A percentile compares a stretch with the other conserved stretches of the same genome.
Conservation (phyloP, 2,888 invertebrate species). For the Marasmarcha lunaedactyla region DNA sequence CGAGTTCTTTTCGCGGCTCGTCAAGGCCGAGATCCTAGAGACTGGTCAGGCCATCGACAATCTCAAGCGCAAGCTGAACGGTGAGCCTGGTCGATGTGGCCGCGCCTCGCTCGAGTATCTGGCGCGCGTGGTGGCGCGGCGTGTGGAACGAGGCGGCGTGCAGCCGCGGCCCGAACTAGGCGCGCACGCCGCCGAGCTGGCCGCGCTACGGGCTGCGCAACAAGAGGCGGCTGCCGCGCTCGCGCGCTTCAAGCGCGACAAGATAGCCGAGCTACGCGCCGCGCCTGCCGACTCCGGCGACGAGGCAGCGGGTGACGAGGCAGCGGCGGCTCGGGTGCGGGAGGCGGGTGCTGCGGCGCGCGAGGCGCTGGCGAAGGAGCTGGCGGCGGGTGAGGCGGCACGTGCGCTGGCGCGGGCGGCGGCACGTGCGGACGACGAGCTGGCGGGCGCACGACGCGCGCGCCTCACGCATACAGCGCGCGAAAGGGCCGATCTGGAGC, state of each 20-base stretch:
- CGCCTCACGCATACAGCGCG: conserved; percentile 75
- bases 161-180: conserved; percentile 36
- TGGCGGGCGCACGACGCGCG: conserved; percentile 63
- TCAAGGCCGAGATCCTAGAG: conserved; percentile 78
- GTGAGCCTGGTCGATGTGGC: conserved; percentile 54
- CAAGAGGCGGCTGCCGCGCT: conserved; percentile 72
- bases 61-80: conserved; percentile 76
- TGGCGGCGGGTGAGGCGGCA: conserved; percentile 82
- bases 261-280: conserved; percentile 77
- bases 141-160: conserved; percentile 62
- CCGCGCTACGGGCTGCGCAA: conserved; percentile 66
- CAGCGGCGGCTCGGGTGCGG: conserved; percentile 76
- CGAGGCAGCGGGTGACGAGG: conserved; percentile 25
- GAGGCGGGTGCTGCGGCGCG: conserved; percentile 83
- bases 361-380: conserved; percentile 79
- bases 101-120: conserved; percentile 75
- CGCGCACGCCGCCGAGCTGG: conserved; percentile 57
- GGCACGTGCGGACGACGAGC: conserved; percentile 72
- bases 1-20: conserved; percentile 71
- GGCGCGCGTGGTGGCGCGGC: conserved; percentile 80
- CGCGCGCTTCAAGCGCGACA: conserved; percentile 75
- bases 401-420: conserved; percentile 79
- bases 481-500: conserved; percentile 77
- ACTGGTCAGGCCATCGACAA: conserved; percentile 81
- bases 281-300: conserved; percentile 74